These are phyloP conservation scores for Galleria mellonella DNA, from an alignment of 1,140 invertebrate species.

Conservation along the genomic window DNA sequence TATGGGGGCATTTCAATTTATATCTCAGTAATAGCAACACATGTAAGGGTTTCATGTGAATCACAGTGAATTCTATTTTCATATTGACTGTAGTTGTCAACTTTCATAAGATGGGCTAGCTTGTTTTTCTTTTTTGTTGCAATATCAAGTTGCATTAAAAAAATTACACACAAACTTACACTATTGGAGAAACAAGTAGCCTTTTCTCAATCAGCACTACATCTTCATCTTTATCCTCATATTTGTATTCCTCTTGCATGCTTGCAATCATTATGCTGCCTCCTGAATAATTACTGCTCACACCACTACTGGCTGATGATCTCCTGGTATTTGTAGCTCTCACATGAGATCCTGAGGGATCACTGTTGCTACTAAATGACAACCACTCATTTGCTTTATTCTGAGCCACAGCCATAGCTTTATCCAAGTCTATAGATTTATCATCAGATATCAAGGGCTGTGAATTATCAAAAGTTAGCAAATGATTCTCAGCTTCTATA, in stretches of 20 bases:
- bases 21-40: no score
- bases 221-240: constrained; percentile 82
- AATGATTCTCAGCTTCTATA: constrained; percentile 9
- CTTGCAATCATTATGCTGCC: constrained; percentile 65
- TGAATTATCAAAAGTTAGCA: constrained; percentile 18
- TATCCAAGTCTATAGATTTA: constrained; percentile 37
- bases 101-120: no score
- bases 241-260: constrained; percentile 84
- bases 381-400: constrained; percentile 61
- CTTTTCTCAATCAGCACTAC: constrained; percentile 82
- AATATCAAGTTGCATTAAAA: background rate
- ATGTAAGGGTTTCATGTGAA: no score
- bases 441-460: constrained; percentile 29
- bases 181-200: constrained; percentile 71
- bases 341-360: constrained; percentile 17
- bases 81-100: no score
- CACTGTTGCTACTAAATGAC: constrained; percentile 20
- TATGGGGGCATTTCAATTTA: no score
- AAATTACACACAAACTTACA: constrained; percentile 61
- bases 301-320: constrained; percentile 60
- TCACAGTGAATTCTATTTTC: no score
- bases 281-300: constrained; percentile 53
- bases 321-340: constrained; percentile 47
- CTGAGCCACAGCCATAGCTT: constrained; percentile 44
- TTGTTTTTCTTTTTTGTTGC: no score